Evolutionary conservation across 2,113 vertebrate species (phyloP), one percentile per base, ranked within the genome.

Genomic region (Sylvietta virens): DNA sequence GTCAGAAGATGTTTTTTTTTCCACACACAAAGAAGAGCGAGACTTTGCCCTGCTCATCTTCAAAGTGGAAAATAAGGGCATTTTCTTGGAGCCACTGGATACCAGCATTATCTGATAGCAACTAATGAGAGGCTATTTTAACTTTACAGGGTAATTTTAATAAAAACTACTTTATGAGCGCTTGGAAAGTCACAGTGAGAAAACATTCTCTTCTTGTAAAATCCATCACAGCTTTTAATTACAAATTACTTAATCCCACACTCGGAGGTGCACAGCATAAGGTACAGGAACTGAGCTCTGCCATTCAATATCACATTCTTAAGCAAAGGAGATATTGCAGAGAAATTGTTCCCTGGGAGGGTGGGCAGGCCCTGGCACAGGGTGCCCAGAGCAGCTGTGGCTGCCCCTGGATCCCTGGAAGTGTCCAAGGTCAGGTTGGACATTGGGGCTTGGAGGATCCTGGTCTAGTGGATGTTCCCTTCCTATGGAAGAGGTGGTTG

Each of bases 121-220:
- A 48, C 64, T 95, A 87, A 94, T 87, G 58, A 89, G 57, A 51
- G 21, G 8, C 64, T 84, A 90, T 74, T 95, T 96, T 70, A 82
- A 74, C 56, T 91, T 95, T 94, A 79, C 77, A 86, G 64, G 54
- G 71, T 51, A 78, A 87, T 62, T 65, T 92, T 84, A 89, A 91
- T 92, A 78, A 94, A 95, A 93, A 69, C 27, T 24, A 35, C 73
- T 83, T 83, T 13, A 45, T 50, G 82, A 90, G 81, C 91, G 21
- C 60, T 76, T 90, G 37, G n/a, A 79, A 90, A 85, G 30, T 47
- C 70, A 80, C 33, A 45, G 33, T 56, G 64, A 94, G 65, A 60
- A 84, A 53, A 91, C 22, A 82, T 5, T 70, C 27, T 81, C 42
- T 37, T 78, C 74, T 78, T 70, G 33, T 57, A 91, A 97, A 95